phyloP scores from a whole-genome alignment of 53 echinoderm and acorn worm species.

The Crossaster papposus region DNA sequence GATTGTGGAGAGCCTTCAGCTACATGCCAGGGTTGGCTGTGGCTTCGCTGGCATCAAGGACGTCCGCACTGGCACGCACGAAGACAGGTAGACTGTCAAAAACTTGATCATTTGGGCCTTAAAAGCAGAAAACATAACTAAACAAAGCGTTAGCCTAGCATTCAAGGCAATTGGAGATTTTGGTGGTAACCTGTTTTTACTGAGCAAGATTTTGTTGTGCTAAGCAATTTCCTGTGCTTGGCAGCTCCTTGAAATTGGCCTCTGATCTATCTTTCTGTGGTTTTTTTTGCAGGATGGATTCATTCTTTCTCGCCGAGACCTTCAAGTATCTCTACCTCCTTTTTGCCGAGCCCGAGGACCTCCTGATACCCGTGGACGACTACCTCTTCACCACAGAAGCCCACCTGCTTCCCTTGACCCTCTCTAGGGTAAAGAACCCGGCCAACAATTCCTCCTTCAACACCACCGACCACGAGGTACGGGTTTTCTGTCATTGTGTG shows the following conservation, averaged over 20 bases:
- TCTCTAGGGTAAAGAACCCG: conserved; percentile 70
- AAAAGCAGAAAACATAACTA: background rate
- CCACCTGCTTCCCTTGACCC: conserved; percentile 84
- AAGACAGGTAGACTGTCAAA: conserved; percentile 71
- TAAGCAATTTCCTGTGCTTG: no score
- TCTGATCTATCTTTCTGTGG: background rate
- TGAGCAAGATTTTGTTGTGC: no score
- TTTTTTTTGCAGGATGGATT: conserved; percentile 88
- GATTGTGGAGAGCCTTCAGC: conserved; percentile 86
- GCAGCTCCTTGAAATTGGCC: background rate
- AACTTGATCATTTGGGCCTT: background rate
- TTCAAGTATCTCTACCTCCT: conserved; percentile 97
- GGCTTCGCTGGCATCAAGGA: conserved; percentile 98
- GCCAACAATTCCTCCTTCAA: conserved; percentile 12
- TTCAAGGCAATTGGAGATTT: no score
- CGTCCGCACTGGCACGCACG: conserved; percentile 95
- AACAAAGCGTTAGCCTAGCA: background rate
- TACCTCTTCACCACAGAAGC: conserved; percentile 98
- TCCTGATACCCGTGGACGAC: conserved; percentile 77
- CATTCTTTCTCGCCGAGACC: conserved; percentile 96
- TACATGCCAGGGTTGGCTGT: conserved; percentile 91
- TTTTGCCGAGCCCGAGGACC: conserved; percentile 88
- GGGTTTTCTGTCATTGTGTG: no score
- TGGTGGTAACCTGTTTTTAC: no score
- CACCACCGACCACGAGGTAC: conserved; percentile 8